phyloP scores from a whole-genome alignment of 2,113 vertebrate genomes.

The Ictidomys tridecemlineatus region DNA sequence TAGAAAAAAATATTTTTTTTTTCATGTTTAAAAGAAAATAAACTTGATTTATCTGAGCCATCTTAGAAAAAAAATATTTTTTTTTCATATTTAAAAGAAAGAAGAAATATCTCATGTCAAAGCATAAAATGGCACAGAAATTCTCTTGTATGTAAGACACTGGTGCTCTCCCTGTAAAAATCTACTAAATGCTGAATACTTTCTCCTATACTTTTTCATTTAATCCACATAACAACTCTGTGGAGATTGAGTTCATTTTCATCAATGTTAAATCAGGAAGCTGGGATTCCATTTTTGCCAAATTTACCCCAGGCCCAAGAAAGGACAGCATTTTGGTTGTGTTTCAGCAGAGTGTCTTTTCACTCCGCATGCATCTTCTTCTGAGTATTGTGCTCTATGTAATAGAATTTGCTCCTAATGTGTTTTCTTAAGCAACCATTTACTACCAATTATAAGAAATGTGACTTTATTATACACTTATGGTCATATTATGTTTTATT shows the following conservation, averaged over 20 bases:
- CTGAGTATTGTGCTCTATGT: neutral
- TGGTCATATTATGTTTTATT: neutral
- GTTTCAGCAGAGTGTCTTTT: accelerated
- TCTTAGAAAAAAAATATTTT: neutral
- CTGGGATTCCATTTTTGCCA: neutral
- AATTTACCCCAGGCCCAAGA: neutral
- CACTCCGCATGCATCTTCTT: accelerated
- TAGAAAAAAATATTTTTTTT: no score
- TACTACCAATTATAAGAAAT: neutral
- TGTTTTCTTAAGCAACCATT: neutral
- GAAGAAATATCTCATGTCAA: neutral
- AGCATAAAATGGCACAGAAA: neutral
- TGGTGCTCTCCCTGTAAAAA: neutral
- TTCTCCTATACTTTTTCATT: neutral
- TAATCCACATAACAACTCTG: neutral
- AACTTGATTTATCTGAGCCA: no score
- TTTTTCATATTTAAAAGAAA: neutral
- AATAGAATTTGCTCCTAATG: neutral
- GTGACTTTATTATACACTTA: neutral
- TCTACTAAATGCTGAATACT: neutral
- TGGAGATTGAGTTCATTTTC: neutral
- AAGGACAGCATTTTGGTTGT: neutral
- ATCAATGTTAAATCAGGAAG: neutral
- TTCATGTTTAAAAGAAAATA: no score
- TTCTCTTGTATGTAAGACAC: neutral